A percentile compares a stretch with the other conserved stretches of the same genome.
Conservation (phyloP, 92 coral and sea anemone genomes). For the Parazoanthus atlanticus region DNA sequence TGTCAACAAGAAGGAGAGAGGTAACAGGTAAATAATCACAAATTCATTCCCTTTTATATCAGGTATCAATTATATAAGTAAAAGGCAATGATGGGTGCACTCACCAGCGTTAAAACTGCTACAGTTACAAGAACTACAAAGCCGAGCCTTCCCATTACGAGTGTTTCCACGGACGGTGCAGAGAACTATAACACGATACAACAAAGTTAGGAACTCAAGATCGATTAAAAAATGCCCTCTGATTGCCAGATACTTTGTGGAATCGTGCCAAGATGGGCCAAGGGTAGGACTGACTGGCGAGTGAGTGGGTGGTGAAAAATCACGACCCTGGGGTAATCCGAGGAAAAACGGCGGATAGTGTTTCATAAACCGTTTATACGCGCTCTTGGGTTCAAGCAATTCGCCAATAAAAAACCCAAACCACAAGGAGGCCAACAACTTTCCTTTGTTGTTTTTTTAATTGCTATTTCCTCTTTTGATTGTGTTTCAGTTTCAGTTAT, state of each 20-base stretch:
- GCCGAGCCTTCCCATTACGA: not conserved
- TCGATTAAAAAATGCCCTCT: not conserved
- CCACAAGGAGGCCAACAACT: not conserved
- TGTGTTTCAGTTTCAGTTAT: not conserved
- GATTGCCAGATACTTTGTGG: slow-evolving; percentile 18
- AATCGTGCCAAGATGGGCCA: slow-evolving; percentile 4
- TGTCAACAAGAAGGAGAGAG: not conserved
- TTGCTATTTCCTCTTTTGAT: not conserved
- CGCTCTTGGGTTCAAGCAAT: not conserved
- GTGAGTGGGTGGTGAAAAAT: not conserved
- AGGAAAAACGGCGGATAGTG: not conserved
- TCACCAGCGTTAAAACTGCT: slow-evolving; percentile 9
- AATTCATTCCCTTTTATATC: not conserved
- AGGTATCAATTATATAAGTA: not conserved
- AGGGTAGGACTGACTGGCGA: not conserved
- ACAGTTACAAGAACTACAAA: slow-evolving; percentile 5
- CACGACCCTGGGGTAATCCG: not conserved
- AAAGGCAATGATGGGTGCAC: not conserved
- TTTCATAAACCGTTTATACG: not conserved
- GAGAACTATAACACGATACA: no score
- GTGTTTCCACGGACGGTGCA: not conserved
- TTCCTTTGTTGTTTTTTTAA: not conserved
- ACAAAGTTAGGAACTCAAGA: not conserved
- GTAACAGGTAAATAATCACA: not conserved
- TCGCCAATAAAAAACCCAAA: not conserved